Conservation (phyloP, 2,797 vertebrate species). For the Eulemur coronatus region DNA sequence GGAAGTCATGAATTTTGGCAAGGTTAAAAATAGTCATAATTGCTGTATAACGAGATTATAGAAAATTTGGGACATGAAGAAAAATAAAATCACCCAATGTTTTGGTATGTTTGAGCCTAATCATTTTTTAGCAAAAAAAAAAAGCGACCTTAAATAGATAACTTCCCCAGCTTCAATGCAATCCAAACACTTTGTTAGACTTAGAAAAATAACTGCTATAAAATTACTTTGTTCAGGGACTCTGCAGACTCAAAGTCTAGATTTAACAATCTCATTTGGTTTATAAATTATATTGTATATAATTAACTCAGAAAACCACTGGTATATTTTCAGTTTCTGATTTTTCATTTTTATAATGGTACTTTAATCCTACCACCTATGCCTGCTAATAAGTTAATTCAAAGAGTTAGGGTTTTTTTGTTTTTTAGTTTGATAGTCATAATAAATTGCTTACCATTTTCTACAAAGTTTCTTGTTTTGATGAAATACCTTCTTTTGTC, state of each 20-base stretch:
- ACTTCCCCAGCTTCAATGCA: neutral
- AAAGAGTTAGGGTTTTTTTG: neutral
- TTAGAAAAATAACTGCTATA: conserved; percentile 29
- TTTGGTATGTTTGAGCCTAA: conserved; percentile 17
- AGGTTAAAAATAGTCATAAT: neutral
- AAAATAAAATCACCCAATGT: neutral
- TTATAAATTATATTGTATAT: conserved; percentile 2
- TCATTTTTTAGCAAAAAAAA: neutral
- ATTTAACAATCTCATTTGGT: neutral
- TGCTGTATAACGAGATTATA: neutral
- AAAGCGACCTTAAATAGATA: neutral
- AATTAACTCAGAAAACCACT: conserved; percentile 24
- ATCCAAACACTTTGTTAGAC: neutral
- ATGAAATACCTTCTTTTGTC: conserved; percentile 87
- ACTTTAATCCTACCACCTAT: neutral
- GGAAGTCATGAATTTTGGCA: neutral
- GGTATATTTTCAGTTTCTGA: conserved; percentile 18
- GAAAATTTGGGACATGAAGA: neutral
- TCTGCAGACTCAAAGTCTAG: neutral
- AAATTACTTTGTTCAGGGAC: neutral
- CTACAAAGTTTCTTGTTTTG: conserved; percentile 52
- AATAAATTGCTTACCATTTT: conserved; percentile 79
- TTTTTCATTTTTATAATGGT: conserved; percentile 47
- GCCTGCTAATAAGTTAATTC: neutral
- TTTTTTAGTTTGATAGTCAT: neutral